Conservation (phyloP, 1,140 invertebrate species). For the Cepaea nemoralis region DNA sequence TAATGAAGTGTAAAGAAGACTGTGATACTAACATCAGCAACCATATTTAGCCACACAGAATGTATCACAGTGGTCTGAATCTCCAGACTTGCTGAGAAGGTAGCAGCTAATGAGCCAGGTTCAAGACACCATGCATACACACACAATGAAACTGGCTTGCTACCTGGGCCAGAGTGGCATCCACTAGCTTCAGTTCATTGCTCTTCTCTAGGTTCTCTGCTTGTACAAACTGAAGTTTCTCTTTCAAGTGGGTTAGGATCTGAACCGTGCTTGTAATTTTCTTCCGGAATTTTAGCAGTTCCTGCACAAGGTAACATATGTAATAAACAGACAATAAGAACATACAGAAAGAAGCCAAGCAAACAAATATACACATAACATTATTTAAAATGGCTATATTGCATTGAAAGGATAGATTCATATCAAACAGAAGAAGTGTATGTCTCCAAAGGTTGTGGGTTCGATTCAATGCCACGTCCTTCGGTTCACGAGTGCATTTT, state of each 20-base stretch:
- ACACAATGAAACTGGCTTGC: too few species aligned
- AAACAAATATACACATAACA: too few species aligned
- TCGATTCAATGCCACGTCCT: too few species aligned
- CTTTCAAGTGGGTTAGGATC: constrained; percentile 72
- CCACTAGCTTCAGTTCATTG: constrained; percentile 63
- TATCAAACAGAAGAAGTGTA: too few species aligned
- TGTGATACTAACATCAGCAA: too few species aligned
- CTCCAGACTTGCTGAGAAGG: background rate
- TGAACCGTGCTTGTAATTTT: constrained; percentile 73
- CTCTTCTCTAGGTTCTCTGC: constrained; percentile 67
- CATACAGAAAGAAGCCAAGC: too few species aligned
- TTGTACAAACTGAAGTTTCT: constrained; percentile 72
- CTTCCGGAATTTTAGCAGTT: constrained; percentile 71
- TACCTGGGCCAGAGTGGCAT: constrained; percentile 67
- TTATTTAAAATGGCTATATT: too few species aligned
- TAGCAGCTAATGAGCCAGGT: too few species aligned
- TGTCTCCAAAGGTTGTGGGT: too few species aligned
- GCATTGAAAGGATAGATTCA: too few species aligned
- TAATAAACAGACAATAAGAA: background rate
- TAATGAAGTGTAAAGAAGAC: too few species aligned
- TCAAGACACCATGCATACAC: background rate
- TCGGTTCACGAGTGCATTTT: too few species aligned
- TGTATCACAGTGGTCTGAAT: background rate
- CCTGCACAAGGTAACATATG: constrained; percentile 53
- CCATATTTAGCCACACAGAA: background rate